Evolutionary conservation across 2,113 vertebrate genomes (phyloP).

Genomic region (Hippocampus mohnikei): DNA sequence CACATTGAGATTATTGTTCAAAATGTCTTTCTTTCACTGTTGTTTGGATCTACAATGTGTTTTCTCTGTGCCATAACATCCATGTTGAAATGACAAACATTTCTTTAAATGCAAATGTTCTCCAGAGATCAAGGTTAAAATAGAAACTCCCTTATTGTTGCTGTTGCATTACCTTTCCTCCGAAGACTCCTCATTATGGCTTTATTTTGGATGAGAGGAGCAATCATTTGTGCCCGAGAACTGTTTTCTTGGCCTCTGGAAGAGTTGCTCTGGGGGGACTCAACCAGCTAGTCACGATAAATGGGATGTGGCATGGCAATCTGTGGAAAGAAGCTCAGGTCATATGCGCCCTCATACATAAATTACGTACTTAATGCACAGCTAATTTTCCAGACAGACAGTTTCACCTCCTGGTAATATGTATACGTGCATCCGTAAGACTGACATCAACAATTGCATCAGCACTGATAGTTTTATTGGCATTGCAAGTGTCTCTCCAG

Average conservation of each 20-base stretch:
- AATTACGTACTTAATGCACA: slow-evolving; percentile 61
- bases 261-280: slow-evolving; percentile 28
- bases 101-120: slow-evolving; percentile 54
- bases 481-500: background rate
- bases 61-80: slow-evolving; percentile 26
- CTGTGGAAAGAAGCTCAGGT: slow-evolving; percentile 55
- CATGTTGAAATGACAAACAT: slow-evolving; percentile 29
- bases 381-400: slow-evolving; percentile 56
- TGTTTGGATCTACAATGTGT: slow-evolving; percentile 8
- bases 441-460: slow-evolving; percentile 32
- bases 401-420: slow-evolving; percentile 18
- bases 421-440: slow-evolving; percentile 21
- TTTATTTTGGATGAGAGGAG: slow-evolving; percentile 52
- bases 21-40: too few species aligned
- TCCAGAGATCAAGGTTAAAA: slow-evolving; percentile 40
- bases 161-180: slow-evolving; percentile 15
- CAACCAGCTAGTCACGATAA: slow-evolving; percentile 43
- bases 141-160: slow-evolving; percentile 63
- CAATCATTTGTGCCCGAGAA: slow-evolving; percentile 28
- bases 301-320: slow-evolving; percentile 65
- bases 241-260: slow-evolving; percentile 29
- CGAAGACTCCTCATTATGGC: slow-evolving; percentile 46
- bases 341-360: slow-evolving; percentile 61
- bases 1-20: too few species aligned
- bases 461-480: slow-evolving; percentile 4